Evolutionary conservation across 2,113 vertebrate genomes (phyloP), one percentile per base, ranked within the genome.

Genomic region (Aphelocoma coerulescens): DNA sequence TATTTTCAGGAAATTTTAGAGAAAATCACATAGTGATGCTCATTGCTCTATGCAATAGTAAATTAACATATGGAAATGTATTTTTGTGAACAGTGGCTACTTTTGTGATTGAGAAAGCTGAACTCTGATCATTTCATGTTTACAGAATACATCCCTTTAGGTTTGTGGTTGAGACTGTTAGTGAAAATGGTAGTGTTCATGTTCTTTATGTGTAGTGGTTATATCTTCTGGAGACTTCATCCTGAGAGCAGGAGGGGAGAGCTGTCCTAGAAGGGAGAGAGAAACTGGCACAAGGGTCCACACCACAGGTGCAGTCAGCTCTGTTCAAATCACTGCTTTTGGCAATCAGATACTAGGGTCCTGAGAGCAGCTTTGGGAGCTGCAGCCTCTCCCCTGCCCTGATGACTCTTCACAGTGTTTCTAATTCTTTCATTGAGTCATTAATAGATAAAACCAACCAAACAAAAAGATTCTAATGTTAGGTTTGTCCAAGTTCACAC

Each of bases 1-100:
- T 95, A 62, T 46, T 82, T 94, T 71, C 77, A 76, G 41, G n/a
- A 28, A 46, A 37, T 69, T 91, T 93, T 61, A 82, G 68, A 81
- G 46, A 65, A 17, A 57, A 46, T 85, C 44, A 35, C 20, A 11
- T 27, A 75, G 35, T 20, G 24, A 35, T 79, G 41, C 7, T 11
- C 28, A 18, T 22, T 75, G 26, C 35, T 75, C 19, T 68, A 16
- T 49, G 11, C 27, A 54, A 23, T 22, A 55, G 15, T 35, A 69
- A 76, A 57, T 76, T 65, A 69, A 62, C 8, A 57, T 41, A 27
- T 8, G 37, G 28, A 84, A 43, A 33, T 55, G 6, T 77, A n/a
- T 3, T 63, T 94, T 96, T 67, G 18, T 27, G 59, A 86, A 73
- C 16, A 11, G 9, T 59, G 26, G 7, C 55, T 85, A 11, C 9